These are phyloP conservation scores for Coecobrya sp. DNA, from an alignment of 2,888 invertebrate genomes.

Conservation along the genomic window DNA sequence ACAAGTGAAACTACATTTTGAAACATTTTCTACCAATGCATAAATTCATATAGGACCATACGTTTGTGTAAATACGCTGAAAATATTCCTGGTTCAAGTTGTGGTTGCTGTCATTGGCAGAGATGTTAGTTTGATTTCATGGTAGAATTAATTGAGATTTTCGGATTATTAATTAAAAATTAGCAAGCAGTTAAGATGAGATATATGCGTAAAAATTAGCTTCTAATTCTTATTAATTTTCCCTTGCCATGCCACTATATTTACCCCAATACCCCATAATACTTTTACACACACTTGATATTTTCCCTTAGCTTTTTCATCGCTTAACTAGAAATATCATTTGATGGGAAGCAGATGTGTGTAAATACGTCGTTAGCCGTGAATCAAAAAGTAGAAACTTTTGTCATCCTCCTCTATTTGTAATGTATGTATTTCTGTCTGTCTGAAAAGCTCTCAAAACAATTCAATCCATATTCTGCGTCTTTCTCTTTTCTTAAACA, in stretches of 20 bases:
- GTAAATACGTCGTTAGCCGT: constrained; percentile 70
- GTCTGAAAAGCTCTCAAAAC: background rate
- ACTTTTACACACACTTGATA: background rate
- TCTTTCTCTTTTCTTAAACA: constrained; percentile 35
- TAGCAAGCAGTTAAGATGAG: background rate
- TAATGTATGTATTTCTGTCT: background rate
- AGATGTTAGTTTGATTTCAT: no score
- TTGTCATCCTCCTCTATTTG: constrained; percentile 5
- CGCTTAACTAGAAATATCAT: background rate
- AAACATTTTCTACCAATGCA: no score
- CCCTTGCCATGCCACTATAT: background rate
- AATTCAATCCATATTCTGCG: background rate
- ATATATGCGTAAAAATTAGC: background rate
- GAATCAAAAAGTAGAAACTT: constrained; percentile 60
- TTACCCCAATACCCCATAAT: background rate
- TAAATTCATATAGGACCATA: no score
- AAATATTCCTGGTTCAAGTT: no score
- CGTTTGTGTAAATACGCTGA: no score
- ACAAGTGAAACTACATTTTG: no score
- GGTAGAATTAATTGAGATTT: no score
- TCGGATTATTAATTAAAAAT: background rate
- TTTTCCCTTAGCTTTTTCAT: background rate
- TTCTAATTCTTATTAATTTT: background rate
- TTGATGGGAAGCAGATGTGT: constrained; percentile 68
- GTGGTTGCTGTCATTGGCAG: no score